Percentiles rank a stretch among this genome's conserved stretches.
phyloP scores from a whole-genome alignment of 2,888 invertebrate species.

The Netelia melanura region DNA sequence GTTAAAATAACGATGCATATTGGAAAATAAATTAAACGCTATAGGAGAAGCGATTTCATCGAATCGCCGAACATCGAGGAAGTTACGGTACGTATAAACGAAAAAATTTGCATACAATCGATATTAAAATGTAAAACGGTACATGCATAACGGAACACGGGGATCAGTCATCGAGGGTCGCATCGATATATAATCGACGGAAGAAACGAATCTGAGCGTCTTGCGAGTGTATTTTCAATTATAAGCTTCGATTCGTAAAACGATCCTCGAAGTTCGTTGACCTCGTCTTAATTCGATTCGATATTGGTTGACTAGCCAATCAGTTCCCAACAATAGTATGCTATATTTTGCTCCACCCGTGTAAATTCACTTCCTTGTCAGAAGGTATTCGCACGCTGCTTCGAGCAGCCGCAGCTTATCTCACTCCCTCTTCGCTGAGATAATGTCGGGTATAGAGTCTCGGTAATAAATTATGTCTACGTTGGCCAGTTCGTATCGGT shows the following conservation, averaged over 20 bases:
- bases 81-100: conserved; percentile 45
- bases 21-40: not conserved
- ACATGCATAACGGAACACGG: not conserved
- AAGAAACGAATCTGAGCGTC: conserved; percentile 56
- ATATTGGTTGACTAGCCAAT: not conserved
- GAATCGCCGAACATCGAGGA: conserved; percentile 37
- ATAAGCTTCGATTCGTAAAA: conserved; percentile 45
- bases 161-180: not conserved
- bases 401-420: not conserved
- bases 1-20: not conserved
- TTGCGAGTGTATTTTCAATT: conserved; percentile 62
- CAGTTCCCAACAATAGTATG: not conserved
- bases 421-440: too few relatives aligned
- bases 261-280: conserved; percentile 53
- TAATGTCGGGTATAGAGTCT: not conserved
- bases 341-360: not conserved
- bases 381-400: not conserved
- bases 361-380: not conserved
- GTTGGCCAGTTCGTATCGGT: not conserved
- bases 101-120: conserved; percentile 68
- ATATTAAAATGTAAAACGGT: conserved; percentile 67
- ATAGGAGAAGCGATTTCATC: conserved; percentile 47
- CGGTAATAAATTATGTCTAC: not conserved
- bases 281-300: conserved; percentile 49
- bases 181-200: conserved; percentile 55